Evolutionary conservation across 2,113 vertebrate species (phyloP), one percentile per base, ranked within the genome.

Genomic region (Bubo blakistoni): DNA sequence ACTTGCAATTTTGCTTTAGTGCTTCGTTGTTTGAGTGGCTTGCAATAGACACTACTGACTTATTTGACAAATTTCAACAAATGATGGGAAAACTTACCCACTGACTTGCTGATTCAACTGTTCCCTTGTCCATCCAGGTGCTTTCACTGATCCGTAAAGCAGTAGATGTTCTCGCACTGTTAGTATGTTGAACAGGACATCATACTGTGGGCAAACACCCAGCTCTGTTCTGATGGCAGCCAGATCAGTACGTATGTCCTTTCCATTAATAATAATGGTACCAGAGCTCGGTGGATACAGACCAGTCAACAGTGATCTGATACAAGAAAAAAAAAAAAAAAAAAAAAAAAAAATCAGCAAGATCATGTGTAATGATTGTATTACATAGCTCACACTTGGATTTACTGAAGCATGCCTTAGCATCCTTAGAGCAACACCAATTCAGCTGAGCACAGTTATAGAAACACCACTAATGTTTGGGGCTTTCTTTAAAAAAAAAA

Each of bases 161-260:
- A 98, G 80, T 27, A 99, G 98, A 72, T 99, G 99, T 66, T 99
- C 99, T 27, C 98, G 92, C 63, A 99, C 98, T 0, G 99, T 99
- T 81, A 99, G 98, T 12, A 83, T 86, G 44, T 98, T 98, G 66
- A 99, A 98, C 42, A 99, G 98, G 77, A 99, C 98, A 71, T 99
- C 98, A 62, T 98, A 94, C 91, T 99, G 99, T 3, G 97, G 99
- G 67, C 99, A 99, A 92, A 99, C 99, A 16, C 99, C 99, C 96
- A 99, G 55, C 57, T 98, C 99, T 16, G 80, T 95, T 29, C 98
- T 97, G 91, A 99, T 97, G 36, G 90, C 36, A 49, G 98, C 91
- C 81, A 98, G 95, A 47, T 99, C 98, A 0, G 98, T 98, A 52
- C 97, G 94, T 21, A 99, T 98, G 96, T 99, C 98, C 91, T 92